These are phyloP conservation scores for Hiodon alosoides DNA, from an alignment of 2,113 vertebrate genomes.

Conservation along the genomic window DNA sequence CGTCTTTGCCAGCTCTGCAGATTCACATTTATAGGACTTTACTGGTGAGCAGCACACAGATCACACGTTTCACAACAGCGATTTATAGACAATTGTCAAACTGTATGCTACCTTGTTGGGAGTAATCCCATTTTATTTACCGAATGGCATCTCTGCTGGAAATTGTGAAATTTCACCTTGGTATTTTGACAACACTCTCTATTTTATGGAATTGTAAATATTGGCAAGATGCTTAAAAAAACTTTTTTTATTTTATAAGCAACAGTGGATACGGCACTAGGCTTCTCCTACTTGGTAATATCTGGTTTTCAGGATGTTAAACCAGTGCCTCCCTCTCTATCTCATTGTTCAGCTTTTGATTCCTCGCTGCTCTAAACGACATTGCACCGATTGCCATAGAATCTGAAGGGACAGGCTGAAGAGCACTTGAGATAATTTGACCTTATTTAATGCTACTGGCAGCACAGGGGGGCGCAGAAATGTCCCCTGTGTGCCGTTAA, in stretches of 20 bases:
- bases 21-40: slow-evolving; percentile 54
- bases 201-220: slow-evolving; percentile 43
- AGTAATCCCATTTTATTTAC: slow-evolving; percentile 44
- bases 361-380: neutral
- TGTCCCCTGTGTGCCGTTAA: neutral
- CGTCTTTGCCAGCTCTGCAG: slow-evolving; percentile 37
- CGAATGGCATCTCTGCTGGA: slow-evolving; percentile 47
- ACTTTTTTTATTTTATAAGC: neutral
- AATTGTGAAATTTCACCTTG: slow-evolving; percentile 68
- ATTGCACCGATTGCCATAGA: neutral
- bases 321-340: neutral
- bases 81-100: slow-evolving; percentile 55
- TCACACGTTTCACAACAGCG: slow-evolving; percentile 35
- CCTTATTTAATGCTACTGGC: neutral
- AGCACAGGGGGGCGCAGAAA: neutral
- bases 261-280: neutral
- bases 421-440: neutral
- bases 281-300: neutral
- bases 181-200: slow-evolving; percentile 32
- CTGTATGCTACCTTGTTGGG: slow-evolving; percentile 45
- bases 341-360: neutral
- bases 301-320: neutral
- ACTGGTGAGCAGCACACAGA: slow-evolving; percentile 39
- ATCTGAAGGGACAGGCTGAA: neutral
- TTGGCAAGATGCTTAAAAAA: slow-evolving; percentile 21